Evolutionary conservation across 2,888 invertebrate species (phyloP).

Genomic region (Mythimna vitellina): DNA sequence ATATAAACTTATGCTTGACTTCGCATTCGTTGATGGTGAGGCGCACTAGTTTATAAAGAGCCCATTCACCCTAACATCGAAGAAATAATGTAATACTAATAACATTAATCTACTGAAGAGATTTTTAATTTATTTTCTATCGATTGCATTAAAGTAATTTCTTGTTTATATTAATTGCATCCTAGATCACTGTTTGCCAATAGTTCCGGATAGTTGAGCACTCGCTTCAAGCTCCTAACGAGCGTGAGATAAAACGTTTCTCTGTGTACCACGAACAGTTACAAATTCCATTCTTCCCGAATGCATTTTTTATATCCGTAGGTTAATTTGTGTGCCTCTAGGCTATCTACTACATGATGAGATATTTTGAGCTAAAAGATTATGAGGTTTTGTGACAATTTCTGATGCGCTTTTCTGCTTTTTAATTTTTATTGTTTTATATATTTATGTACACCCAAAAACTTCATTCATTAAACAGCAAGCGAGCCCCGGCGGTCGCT

Average conservation of each 20-base stretch:
- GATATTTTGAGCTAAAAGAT: constrained; percentile 19
- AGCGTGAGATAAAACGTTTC: constrained; percentile 21
- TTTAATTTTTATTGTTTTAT: constrained; percentile 13
- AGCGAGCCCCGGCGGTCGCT: too few relatives aligned
- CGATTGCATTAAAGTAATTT: constrained; percentile 1
- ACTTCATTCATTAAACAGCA: too few relatives aligned
- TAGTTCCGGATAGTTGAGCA: constrained; percentile 1
- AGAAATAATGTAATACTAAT: too few relatives aligned
- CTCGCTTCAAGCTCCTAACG: constrained; percentile 21
- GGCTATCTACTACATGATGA: constrained; percentile 7
- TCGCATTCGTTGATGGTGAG: too few relatives aligned
- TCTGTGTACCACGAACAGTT: constrained; percentile 18
- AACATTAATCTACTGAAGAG: background rate
- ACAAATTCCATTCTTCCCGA: constrained; percentile 25
- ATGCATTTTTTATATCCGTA: constrained; percentile 31
- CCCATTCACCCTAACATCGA: too few relatives aligned
- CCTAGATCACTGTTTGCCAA: background rate
- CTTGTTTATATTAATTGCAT: background rate
- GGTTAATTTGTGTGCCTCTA: constrained; percentile 9
- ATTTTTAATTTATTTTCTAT: background rate
- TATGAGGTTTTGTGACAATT: constrained; percentile 11
- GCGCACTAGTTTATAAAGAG: too few relatives aligned
- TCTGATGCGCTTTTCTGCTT: background rate
- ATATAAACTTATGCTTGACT: too few relatives aligned
- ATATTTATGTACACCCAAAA: too few relatives aligned